Conservation (phyloP, 2,113 vertebrate species). For the Poeciliopsis prolifica region DNA sequence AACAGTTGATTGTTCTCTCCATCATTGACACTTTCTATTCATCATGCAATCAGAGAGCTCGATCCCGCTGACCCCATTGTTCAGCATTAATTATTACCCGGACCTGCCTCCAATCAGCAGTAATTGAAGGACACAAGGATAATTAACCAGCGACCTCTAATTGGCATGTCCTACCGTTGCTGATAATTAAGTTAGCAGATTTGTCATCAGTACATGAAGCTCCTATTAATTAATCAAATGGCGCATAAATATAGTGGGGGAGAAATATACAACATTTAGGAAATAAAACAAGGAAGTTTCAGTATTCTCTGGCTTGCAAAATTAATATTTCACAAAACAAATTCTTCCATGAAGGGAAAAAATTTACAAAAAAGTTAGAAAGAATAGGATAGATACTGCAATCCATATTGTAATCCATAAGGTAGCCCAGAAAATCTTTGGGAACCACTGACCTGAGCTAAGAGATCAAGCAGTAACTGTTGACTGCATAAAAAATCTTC, state of each 20-base stretch:
- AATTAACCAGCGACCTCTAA: constrained; percentile 45
- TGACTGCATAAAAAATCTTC: not conserved
- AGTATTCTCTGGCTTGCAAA: no score
- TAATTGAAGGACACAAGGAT: constrained; percentile 50
- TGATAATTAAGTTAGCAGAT: constrained; percentile 31
- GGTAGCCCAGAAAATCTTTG: no score
- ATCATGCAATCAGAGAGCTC: not conserved
- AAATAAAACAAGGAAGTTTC: no score
- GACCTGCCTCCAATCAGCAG: constrained; percentile 41
- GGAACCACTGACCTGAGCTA: no score
- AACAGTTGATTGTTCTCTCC: not conserved
- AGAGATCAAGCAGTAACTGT: no score
- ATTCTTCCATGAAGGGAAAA: no score
- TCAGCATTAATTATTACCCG: constrained; percentile 26
- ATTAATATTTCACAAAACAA: no score
- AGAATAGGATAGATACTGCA: not conserved
- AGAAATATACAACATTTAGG: not conserved
- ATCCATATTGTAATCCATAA: no score
- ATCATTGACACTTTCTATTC: constrained; percentile 1
- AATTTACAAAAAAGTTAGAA: no score
- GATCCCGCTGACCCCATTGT: constrained; percentile 21
- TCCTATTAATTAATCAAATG: not conserved
- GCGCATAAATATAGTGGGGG: no score
- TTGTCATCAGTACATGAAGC: constrained; percentile 22
- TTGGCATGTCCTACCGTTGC: constrained; percentile 37